These are phyloP conservation scores for Smittia aterrima DNA, from an alignment of 2,888 invertebrate genomes.

Conservation along the genomic window DNA sequence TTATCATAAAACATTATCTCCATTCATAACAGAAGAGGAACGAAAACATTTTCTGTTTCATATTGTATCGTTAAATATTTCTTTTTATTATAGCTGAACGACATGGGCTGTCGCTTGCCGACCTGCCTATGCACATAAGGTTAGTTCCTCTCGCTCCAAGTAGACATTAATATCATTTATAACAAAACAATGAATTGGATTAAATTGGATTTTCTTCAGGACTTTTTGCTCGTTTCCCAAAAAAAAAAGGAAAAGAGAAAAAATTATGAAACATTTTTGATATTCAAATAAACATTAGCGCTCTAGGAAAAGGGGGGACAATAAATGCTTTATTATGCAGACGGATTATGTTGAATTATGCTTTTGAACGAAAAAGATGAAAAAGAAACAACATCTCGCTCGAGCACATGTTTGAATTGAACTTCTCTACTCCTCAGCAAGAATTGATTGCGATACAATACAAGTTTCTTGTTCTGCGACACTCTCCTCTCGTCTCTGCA, in stretches of 20 bases:
- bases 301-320: not conserved
- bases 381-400: not conserved
- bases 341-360: constrained; percentile 11
- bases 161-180: constrained; percentile 11
- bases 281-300: constrained; percentile 2
- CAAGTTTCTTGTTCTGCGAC: not conserved
- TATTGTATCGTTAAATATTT: not conserved
- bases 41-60: no score
- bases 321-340: not conserved
- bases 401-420: not conserved
- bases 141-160: not conserved
- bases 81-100: no score
- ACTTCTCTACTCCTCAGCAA: not conserved
- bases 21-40: not conserved
- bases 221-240: not conserved
- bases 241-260: no score
- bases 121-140: not conserved
- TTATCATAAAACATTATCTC: not conserved
- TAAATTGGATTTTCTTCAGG: constrained; percentile 5
- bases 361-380: not conserved
- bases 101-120: no score
- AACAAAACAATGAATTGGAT: not conserved
- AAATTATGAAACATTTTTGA: not conserved
- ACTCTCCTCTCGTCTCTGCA: not conserved
- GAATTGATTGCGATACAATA: no score